Conservation (phyloP, 1,140 invertebrate genomes). For the Nymphalis io region DNA sequence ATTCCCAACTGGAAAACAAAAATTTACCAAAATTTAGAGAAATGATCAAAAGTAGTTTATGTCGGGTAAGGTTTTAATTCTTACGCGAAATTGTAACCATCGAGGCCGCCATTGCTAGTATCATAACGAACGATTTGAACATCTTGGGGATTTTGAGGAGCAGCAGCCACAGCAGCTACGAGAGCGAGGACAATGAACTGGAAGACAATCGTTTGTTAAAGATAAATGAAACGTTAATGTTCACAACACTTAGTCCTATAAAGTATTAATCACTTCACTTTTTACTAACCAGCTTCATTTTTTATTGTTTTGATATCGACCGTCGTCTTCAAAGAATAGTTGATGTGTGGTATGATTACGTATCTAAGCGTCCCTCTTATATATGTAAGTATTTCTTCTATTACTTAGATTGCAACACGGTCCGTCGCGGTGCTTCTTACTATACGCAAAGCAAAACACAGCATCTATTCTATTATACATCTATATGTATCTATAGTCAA, state of each 20-base stretch:
- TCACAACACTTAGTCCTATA: conserved; percentile 7
- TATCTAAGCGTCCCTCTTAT: conserved; percentile 68
- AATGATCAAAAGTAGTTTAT: background rate
- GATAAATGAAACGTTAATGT: background rate
- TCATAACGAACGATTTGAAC: conserved; percentile 78
- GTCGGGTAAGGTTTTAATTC: conserved; percentile 23
- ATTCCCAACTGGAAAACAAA: conserved; percentile 58
- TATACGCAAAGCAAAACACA: conserved; percentile 47
- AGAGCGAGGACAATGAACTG: conserved; percentile 63
- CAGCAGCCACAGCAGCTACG: conserved; percentile 54
- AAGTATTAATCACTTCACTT: conserved; percentile 6
- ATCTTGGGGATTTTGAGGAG: conserved; percentile 70
- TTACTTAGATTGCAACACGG: conserved; percentile 68
- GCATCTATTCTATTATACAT: conserved; percentile 6
- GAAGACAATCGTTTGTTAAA: conserved; percentile 45
- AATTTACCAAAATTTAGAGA: background rate
- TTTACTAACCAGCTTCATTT: conserved; percentile 73
- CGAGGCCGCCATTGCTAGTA: conserved; percentile 60
- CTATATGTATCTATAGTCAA: background rate
- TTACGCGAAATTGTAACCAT: conserved; percentile 75
- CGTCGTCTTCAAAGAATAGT: conserved; percentile 55
- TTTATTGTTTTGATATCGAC: conserved; percentile 47
- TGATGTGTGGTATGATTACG: conserved; percentile 68
- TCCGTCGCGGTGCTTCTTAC: conserved; percentile 45
- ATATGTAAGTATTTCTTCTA: conserved; percentile 75